These are phyloP conservation scores for Nephila pilipes DNA, from an alignment of 1,140 invertebrate species.

Conservation along the genomic window DNA sequence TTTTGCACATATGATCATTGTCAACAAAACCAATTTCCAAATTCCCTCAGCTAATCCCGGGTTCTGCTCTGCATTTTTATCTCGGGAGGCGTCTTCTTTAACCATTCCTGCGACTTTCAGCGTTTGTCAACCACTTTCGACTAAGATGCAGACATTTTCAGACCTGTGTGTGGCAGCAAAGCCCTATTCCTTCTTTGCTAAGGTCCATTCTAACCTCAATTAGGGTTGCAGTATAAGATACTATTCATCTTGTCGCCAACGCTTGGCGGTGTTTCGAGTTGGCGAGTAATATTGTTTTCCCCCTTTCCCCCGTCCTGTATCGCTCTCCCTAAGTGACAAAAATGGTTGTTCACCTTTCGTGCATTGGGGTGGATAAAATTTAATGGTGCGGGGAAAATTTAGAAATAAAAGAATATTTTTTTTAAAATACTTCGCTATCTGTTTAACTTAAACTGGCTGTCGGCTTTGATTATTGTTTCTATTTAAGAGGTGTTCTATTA, in stretches of 20 bases:
- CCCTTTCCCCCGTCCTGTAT: background rate
- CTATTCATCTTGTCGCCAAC: conserved; percentile 35
- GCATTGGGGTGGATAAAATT: conserved; percentile 60
- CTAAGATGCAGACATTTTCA: conserved; percentile 37
- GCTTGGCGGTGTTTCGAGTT: background rate
- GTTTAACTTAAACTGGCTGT: too few relatives aligned
- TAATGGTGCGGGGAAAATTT: conserved; percentile 54
- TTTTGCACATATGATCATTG: background rate
- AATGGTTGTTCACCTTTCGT: conserved; percentile 62
- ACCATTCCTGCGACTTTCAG: background rate
- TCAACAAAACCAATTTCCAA: conserved; percentile 3
- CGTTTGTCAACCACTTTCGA: background rate
- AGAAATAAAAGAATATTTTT: background rate
- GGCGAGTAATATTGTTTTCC: conserved; percentile 24
- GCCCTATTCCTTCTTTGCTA: conserved; percentile 57
- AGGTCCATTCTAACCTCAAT: conserved; percentile 72
- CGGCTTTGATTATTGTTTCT: too few relatives aligned
- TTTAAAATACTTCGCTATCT: too few relatives aligned
- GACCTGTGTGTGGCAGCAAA: conserved; percentile 33
- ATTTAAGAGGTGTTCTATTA: too few relatives aligned
- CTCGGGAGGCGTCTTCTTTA: background rate
- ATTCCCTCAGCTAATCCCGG: background rate
- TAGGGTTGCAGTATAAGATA: conserved; percentile 65
- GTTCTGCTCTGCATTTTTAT: background rate
- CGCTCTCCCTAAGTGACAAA: background rate